A percentile compares a stretch with the other conserved stretches of the same genome.
phyloP scores from a whole-genome alignment of 2,888 invertebrate genomes.

The Phasia obesa region DNA sequence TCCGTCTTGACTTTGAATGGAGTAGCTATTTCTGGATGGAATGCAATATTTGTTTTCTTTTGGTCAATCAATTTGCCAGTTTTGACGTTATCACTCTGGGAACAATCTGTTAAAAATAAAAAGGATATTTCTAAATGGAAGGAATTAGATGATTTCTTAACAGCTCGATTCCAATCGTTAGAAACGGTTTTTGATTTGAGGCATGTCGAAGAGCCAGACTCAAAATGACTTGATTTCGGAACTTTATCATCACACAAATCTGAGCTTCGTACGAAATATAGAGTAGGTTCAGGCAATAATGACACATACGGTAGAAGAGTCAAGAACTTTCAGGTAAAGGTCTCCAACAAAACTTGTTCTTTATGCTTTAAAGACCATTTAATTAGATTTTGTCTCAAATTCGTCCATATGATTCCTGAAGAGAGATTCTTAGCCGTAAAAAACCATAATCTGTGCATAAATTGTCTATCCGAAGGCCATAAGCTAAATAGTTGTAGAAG shows the following conservation, averaged over 20 bases:
- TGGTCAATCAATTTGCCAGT: background rate
- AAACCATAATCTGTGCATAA: too few relatives aligned
- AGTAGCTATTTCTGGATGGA: background rate
- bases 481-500: too few relatives aligned
- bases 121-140: background rate
- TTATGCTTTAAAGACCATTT: too few relatives aligned
- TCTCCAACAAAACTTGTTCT: too few relatives aligned
- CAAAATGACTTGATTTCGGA: background rate
- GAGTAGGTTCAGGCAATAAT: background rate
- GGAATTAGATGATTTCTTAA: background rate
- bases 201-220: too few relatives aligned
- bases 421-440: too few relatives aligned
- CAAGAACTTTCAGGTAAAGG: too few relatives aligned
- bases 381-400: too few relatives aligned
- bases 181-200: background rate
- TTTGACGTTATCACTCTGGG: background rate
- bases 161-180: background rate
- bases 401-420: too few relatives aligned
- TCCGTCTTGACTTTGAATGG: background rate
- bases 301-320: too few relatives aligned
- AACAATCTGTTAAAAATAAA: background rate
- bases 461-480: too few relatives aligned
- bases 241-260: background rate
- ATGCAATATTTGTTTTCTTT: background rate
- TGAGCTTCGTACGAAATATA: background rate